Base-by-base conservation (phyloP, 2,113 vertebrate genomes). In the Strix uralensis region DNA sequence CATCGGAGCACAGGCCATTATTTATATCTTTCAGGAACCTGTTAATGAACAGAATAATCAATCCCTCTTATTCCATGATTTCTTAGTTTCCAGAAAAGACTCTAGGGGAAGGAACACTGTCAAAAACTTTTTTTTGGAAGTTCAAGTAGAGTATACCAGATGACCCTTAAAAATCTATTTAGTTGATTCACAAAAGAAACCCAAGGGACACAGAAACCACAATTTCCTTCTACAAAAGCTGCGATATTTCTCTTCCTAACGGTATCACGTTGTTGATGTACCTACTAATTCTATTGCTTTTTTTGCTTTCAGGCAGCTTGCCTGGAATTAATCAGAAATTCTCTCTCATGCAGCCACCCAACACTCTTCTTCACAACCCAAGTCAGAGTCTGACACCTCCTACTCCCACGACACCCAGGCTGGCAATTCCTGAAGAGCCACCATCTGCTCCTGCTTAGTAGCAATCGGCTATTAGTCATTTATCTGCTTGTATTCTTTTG, bases 11-110 rank as follows among this genome's bases (percentile, higher is more conserved):
- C 40, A 36, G 59, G 18, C 40, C 20, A 5, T 6, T 2, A 1
- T 7, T 65, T 7, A 3, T 1, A 42, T 51, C 66, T 65, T 12
- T 51, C 61, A 66, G 71, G 55, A 73, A 4, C n/a, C 26, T 27
- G 2, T 8, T 13, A 13, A 32, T 3, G 49, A 74, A 34, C 26
- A 72, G 25, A 21, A 38, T 1, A 10, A 67, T 8, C 69, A 30
- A 13, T 1, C 47, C 30, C 36, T 69, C 44, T 49, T 51, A 17
- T 0, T 25, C 66, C 66, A 10, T 0, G 1, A 10, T 0, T 36
- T 59, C 40, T 65, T 23, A 2, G 0, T 19, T 36, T 20, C 69
- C 82, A 69, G 29, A 61, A 81, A 25, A 59, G n/a, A 16, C 25
- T 36, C 4, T 14, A 52, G 36, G 42, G 49, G 4, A 84, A 70